Conservation (phyloP, 1,140 invertebrate genomes). For the Argopecten irradians region DNA sequence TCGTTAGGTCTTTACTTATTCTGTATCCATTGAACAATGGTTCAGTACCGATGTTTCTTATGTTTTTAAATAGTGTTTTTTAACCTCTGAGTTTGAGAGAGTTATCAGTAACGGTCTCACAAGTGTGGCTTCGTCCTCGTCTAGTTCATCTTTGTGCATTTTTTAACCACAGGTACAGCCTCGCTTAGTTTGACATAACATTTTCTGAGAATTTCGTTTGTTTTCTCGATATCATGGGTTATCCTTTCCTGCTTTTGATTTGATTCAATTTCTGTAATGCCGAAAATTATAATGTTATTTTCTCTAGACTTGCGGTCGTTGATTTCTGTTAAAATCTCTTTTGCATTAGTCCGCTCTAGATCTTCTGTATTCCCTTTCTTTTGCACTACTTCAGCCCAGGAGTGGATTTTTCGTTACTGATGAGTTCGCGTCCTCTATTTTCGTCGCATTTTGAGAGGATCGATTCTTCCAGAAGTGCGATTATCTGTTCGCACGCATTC, state of each 20-base stretch:
- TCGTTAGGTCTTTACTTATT: constrained; percentile 26
- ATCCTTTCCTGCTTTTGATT: background rate
- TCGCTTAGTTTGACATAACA: background rate
- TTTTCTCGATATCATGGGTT: background rate
- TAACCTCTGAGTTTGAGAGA: too few species aligned
- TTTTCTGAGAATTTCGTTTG: background rate
- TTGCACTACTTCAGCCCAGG: background rate
- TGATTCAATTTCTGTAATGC: background rate
- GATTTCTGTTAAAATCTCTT: background rate
- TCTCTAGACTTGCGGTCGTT: constrained; percentile 31
- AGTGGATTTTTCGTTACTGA: background rate
- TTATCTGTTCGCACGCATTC: background rate
- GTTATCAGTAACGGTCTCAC: too few species aligned
- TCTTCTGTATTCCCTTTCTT: background rate
- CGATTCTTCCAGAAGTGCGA: background rate
- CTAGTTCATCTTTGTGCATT: background rate
- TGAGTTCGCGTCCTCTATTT: background rate
- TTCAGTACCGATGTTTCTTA: too few species aligned
- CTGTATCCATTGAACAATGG: background rate
- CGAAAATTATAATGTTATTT: constrained; percentile 26
- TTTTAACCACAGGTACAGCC: background rate
- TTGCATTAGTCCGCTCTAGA: background rate
- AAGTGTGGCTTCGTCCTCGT: background rate
- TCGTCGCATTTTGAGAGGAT: background rate
- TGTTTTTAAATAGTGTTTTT: too few species aligned